These are phyloP conservation scores for Charanyca ferruginea DNA, from an alignment of 2,888 invertebrate genomes.

Conservation along the genomic window DNA sequence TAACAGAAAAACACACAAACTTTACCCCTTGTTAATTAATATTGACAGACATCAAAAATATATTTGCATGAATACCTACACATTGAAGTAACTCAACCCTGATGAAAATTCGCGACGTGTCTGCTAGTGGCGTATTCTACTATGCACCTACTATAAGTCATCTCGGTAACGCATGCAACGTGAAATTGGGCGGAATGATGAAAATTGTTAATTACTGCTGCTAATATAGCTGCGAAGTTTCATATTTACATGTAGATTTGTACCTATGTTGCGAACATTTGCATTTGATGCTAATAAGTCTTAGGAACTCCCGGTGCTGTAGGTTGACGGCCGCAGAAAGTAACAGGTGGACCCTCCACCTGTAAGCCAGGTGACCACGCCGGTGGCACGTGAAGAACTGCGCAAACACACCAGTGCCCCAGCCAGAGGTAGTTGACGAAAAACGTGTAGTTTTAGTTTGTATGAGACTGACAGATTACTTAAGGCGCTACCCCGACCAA, in stretches of 20 bases:
- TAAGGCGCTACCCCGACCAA: no score
- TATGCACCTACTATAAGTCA: constrained; percentile 2
- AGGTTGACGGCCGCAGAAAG: no score
- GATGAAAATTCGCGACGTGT: constrained; percentile 34
- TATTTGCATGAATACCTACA: background rate
- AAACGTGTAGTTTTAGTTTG: no score
- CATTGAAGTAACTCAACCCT: constrained; percentile 42
- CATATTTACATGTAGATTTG: constrained; percentile 4
- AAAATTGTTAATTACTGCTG: constrained; percentile 51
- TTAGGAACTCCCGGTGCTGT: background rate
- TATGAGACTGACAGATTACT: no score
- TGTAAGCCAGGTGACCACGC: no score
- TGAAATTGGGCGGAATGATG: constrained; percentile 49
- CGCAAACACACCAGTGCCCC: no score
- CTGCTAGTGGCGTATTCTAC: constrained; percentile 49
- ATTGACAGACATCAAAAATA: background rate
- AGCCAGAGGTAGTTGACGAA: no score
- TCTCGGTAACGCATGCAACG: constrained; percentile 39
- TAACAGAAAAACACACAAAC: no score
- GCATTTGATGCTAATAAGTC: background rate
- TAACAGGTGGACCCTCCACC: no score
- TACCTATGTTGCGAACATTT: background rate
- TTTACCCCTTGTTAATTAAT: no score
- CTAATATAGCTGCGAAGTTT: constrained; percentile 24
- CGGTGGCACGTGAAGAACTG: no score